Base-by-base conservation (phyloP, 2,888 invertebrate genomes). In the Ectropis crepuscularia region DNA sequence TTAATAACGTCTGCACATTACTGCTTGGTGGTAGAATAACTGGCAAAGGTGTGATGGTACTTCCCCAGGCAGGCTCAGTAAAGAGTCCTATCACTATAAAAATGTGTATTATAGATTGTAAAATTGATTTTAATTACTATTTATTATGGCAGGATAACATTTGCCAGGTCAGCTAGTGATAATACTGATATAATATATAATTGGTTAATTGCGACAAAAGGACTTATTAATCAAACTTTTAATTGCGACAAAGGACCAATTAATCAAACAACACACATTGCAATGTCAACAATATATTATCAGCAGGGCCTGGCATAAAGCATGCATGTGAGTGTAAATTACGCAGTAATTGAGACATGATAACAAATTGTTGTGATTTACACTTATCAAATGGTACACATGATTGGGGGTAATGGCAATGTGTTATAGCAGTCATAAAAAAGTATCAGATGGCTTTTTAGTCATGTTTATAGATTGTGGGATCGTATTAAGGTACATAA, bases 341-440 rank as follows among this genome's bases (percentile, higher is more conserved):
- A 67, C 65, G 48, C 57, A 64, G 62, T 69, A 63, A 70, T 69
- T 63, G 64, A 48, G 57, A 65, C 62, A 54, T 47, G 70, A 72
- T 72, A 72, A 69, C 63, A 69, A 53, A 63, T 55, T 55, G 62
- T 63, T 68, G 51, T 68, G 69, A 69, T 72, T 68, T 72, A 46
- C 47, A 11, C 63, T 68, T 69, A 70, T 67, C 67, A 63, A 57
- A 65, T 59, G 47, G 43, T 49, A 63, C 60, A 57, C 64, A 55
- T 59, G 55, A 64, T 64, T 64, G 55, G 11, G 38, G n/a, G 47
- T 57, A 60, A n/a, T 48, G 53, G 53, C 57, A 51, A 53, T 54
- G 41, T 59, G 54, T 54, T 49, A 55, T 47, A 0, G 53, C 6
- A 51, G 42, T 50, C 50, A 55, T 57, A 51, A 46, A 28, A 46